phyloP scores from a whole-genome alignment of 2,113 vertebrate genomes.

The Odontesthes bonariensis region DNA sequence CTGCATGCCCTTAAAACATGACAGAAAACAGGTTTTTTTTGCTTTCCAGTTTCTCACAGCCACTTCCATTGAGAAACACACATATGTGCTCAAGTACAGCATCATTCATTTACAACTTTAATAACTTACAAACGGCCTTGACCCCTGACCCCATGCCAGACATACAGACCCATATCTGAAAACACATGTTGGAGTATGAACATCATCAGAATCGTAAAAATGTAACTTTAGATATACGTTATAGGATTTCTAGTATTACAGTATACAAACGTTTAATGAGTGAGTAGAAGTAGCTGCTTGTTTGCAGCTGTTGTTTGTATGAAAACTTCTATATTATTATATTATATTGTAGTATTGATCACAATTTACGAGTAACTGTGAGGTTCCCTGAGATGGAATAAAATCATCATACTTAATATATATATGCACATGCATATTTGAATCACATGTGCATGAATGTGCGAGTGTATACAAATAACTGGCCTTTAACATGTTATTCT shows the following conservation, averaged over 20 bases:
- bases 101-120: not conserved
- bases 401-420: constrained; percentile 6
- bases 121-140: too few species aligned
- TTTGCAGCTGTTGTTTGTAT: not conserved
- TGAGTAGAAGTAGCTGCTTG: not conserved
- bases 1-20: not conserved
- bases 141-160: too few species aligned
- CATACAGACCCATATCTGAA: not conserved
- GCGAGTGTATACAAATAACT: constrained; percentile 24
- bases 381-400: constrained; percentile 10
- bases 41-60: not conserved
- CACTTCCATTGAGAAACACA: not conserved
- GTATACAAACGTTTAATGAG: not conserved
- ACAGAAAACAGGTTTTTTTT: not conserved
- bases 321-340: too few species aligned
- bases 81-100: not conserved
- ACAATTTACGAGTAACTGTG: not conserved
- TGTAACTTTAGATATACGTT: not conserved
- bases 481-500: not conserved
- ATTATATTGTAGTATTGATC: not conserved
- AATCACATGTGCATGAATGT: constrained; percentile 1
- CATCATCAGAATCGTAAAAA: not conserved
- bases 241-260: not conserved
- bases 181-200: not conserved
- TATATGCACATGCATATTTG: constrained; percentile 2